Conservation (phyloP, 2,797 vertebrate species). For the Oreochromis mossambicus region DNA sequence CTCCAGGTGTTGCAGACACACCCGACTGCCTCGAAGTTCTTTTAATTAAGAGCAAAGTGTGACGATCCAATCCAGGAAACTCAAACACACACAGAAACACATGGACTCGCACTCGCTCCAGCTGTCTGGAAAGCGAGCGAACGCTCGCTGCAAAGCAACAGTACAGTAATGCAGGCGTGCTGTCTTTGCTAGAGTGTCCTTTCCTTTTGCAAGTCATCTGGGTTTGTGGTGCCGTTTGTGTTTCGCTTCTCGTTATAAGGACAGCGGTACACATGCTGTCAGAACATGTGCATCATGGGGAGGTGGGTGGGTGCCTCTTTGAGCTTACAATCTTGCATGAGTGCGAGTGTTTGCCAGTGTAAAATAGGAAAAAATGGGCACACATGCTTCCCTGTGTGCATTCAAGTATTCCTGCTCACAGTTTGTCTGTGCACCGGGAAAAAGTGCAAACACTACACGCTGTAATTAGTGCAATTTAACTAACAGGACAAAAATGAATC, state of each 20-base stretch:
- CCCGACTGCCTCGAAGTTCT: slow-evolving; percentile 50
- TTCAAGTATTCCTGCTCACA: neutral
- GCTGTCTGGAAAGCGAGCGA: neutral
- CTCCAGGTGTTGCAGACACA: slow-evolving; percentile 69
- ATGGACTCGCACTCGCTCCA: slow-evolving; percentile 6
- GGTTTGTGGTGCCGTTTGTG: neutral
- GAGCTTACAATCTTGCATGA: neutral
- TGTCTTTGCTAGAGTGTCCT: neutral
- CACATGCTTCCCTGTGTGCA: neutral
- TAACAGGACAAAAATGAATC: slow-evolving; percentile 36
- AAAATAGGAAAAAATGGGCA: neutral
- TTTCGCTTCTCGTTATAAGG: neutral
- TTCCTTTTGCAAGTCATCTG: slow-evolving; percentile 23
- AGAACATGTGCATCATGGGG: neutral
- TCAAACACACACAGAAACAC: neutral
- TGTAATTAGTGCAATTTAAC: slow-evolving; percentile 35
- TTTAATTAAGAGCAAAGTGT: slow-evolving; percentile 61
- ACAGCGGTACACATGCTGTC: neutral
- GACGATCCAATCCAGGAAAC: slow-evolving; percentile 13
- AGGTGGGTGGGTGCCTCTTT: neutral
- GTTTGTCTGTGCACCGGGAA: neutral
- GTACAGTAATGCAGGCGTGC: neutral
- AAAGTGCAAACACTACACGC: neutral
- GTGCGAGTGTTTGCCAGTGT: neutral
- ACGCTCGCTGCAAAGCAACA: slow-evolving; percentile 11